phyloP scores from a whole-genome alignment of 2,888 invertebrate genomes.

The Hartigia nigra region DNA sequence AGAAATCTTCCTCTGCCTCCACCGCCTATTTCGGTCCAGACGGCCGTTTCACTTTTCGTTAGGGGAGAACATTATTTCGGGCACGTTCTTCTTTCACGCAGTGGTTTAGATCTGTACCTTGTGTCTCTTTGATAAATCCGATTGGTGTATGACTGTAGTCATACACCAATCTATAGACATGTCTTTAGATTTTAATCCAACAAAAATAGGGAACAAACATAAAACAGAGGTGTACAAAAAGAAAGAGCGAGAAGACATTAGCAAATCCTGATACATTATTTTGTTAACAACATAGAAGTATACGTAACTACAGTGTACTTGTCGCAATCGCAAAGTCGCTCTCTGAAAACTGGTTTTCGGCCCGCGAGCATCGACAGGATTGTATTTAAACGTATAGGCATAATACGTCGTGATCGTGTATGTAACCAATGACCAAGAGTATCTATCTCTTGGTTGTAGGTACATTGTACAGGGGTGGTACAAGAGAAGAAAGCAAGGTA shows the following conservation, averaged over 20 bases:
- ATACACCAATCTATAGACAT: too few relatives aligned
- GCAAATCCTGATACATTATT: too few relatives aligned
- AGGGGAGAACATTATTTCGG: slow-evolving; percentile 55
- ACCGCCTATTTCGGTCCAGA: slow-evolving; percentile 49
- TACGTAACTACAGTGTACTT: neutral
- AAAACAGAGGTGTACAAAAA: slow-evolving; percentile 4
- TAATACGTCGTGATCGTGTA: neutral
- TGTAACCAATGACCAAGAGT: neutral
- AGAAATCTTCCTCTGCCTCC: slow-evolving; percentile 12
- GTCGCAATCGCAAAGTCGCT: neutral
- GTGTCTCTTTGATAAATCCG: slow-evolving; percentile 9
- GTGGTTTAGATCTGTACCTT: slow-evolving; percentile 21
- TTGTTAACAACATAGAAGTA: neutral
- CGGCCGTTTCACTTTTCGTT: slow-evolving; percentile 41
- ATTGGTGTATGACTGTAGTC: slow-evolving; percentile 7
- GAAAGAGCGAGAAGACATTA: slow-evolving; percentile 4
- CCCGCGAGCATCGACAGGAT: neutral
- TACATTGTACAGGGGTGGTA: neutral
- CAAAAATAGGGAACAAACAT: neutral
- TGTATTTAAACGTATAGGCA: neutral
- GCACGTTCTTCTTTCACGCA: slow-evolving; percentile 20
- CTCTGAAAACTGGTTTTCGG: neutral
- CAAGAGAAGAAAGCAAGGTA: neutral
- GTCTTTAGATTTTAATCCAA: neutral
- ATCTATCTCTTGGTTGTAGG: neutral